A percentile compares a stretch with the other conserved stretches of the same genome.
Evolutionary conservation across 2,797 vertebrate genomes (phyloP).

Genomic region (Catharus ustulatus): DNA sequence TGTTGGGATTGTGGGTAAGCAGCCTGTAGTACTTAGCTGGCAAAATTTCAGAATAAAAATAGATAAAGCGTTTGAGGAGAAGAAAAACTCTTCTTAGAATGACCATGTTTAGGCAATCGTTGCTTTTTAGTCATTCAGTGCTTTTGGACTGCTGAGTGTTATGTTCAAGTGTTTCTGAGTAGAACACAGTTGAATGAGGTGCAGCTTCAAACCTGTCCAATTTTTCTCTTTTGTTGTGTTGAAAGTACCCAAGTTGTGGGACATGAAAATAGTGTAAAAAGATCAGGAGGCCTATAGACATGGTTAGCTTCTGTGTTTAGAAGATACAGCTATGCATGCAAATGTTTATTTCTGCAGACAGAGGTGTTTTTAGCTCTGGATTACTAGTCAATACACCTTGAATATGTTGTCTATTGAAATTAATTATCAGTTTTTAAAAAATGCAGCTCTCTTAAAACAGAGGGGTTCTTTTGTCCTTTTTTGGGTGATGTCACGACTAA

Average conservation of each 20-base stretch:
- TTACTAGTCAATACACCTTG: background rate
- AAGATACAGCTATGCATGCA: background rate
- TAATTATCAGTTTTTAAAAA: fast-evolving
- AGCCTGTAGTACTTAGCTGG: background rate
- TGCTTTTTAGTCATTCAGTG: background rate
- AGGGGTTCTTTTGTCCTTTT: background rate
- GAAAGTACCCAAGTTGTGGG: background rate
- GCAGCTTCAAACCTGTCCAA: background rate
- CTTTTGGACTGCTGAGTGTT: background rate
- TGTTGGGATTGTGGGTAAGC: background rate
- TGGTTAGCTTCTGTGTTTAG: background rate
- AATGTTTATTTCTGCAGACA: background rate
- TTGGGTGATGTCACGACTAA: background rate
- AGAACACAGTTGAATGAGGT: background rate
- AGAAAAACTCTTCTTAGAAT: slow-evolving; percentile 34
- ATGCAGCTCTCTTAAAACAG: background rate
- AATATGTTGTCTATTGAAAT: background rate
- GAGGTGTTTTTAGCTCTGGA: background rate
- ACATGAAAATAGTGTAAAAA: background rate
- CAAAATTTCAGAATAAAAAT: slow-evolving; percentile 35
- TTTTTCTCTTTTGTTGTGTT: background rate
- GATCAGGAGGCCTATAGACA: background rate
- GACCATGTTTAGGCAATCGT: slow-evolving; percentile 29
- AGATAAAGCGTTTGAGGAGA: slow-evolving; percentile 57
- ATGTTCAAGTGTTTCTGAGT: background rate